These are phyloP conservation scores for Amia ocellicauda DNA, from an alignment of 2,113 vertebrate species.

Conservation along the genomic window DNA sequence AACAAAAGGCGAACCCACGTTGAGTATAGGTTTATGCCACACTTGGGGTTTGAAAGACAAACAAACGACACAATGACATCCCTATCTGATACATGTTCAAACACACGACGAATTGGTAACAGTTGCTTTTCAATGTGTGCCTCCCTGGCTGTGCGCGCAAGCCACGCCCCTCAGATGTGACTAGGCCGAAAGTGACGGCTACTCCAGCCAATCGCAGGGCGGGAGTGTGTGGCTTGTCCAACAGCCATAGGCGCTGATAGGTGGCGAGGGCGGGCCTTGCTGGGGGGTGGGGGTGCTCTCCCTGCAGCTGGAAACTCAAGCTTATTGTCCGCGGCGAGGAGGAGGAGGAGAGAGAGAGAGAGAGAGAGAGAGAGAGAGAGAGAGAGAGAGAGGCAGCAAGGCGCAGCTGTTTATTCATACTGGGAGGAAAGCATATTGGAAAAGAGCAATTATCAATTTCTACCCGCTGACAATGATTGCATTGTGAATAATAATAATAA, in stretches of 20 bases:
- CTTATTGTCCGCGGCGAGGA: conserved; percentile 23
- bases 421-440: background rate
- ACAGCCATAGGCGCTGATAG: conserved; percentile 34
- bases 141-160: too few relatives aligned
- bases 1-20: too few relatives aligned
- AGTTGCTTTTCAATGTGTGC: too few relatives aligned
- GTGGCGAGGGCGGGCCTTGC: conserved; percentile 43
- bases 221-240: background rate
- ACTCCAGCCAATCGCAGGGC: conserved; percentile 17
- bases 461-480: conserved; percentile 43
- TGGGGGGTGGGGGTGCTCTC: conserved; percentile 48
- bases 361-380: conserved; percentile 27
- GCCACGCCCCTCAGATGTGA: too few relatives aligned
- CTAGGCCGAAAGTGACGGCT: background rate
- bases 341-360: conserved; percentile 20
- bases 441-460: conserved; percentile 25
- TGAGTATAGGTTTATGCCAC: too few relatives aligned
- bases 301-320: conserved; percentile 57
- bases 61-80: too few relatives aligned
- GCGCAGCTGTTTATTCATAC: conserved; percentile 17
- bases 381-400: conserved; percentile 41
- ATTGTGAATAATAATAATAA: conserved; percentile 35
- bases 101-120: too few relatives aligned
- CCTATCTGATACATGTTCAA: too few relatives aligned
- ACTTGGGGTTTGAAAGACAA: too few relatives aligned